Percentiles rank a stretch among this genome's conserved stretches.
Conservation (phyloP, 2,888 invertebrate species). For the Marasmarcha lunaedactyla region DNA sequence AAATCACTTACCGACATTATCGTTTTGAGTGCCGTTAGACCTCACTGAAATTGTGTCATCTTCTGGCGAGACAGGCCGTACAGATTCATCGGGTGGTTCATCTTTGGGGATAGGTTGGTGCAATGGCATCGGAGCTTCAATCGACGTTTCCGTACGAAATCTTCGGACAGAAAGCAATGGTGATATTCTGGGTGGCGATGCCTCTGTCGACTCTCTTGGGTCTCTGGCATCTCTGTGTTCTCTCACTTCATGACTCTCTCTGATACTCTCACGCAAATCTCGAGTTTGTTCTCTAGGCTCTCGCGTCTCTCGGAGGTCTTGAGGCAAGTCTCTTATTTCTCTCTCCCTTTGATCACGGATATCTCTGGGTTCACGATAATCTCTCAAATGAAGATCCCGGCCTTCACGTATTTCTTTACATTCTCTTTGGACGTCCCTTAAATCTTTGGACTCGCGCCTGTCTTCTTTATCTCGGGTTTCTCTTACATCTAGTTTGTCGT, state of each 20-base stretch:
- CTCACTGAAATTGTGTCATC: conserved; percentile 69
- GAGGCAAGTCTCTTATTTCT: conserved; percentile 29
- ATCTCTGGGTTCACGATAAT: conserved; percentile 39
- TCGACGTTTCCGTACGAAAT: conserved; percentile 46
- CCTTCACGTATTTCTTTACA: conserved; percentile 25
- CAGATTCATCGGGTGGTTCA: conserved; percentile 63
- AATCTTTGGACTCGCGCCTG: conserved; percentile 40
- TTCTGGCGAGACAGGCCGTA: conserved; percentile 69
- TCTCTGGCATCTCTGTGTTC: conserved; percentile 42
- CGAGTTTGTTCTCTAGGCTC: conserved; percentile 25
- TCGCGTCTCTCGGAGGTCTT: conserved; percentile 36
- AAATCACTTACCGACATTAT: conserved; percentile 63
- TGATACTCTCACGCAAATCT: conserved; percentile 22
- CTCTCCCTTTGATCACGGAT: conserved; percentile 37
- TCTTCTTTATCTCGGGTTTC: conserved; percentile 51
- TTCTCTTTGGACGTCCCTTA: conserved; percentile 42
- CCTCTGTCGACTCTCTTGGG: conserved; percentile 46
- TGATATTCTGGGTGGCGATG: conserved; percentile 60
- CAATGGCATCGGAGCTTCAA: conserved; percentile 44
- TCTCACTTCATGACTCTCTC: conserved; percentile 39
- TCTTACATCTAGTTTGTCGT: conserved; percentile 41
- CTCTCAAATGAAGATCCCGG: not conserved
- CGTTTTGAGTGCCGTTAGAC: conserved; percentile 67
- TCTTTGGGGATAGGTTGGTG: conserved; percentile 67
- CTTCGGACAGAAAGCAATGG: conserved; percentile 58